Base-by-base conservation (phyloP, 1,140 invertebrate species). In the Ips nitidus region DNA sequence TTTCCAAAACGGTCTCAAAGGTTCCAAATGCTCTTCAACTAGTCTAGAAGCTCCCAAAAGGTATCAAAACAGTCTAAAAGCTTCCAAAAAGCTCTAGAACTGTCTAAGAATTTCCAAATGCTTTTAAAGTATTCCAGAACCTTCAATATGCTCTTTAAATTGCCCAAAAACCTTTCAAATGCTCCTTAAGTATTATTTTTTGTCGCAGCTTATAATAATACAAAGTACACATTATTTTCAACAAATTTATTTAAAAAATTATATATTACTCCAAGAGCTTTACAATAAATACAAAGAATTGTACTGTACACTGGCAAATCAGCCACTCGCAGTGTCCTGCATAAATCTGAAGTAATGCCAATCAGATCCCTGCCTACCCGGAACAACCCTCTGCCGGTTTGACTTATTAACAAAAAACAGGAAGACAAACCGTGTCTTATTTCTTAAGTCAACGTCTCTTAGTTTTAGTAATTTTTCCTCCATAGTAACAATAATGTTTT, bases 371-470 rank as follows among this genome's bases (percentile, higher is more conserved):
- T 5, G 40, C n/a, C 57, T 41, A 22, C 40, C 41, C 42, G 4
- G n/a, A 41, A 41, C 50, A 62, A 39, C 45, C 41, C 36, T 62
- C 53, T 2, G 45, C 53, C 2, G 43, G 61, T 71, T 71, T 71
- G 69, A 39, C 69, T 71, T 71, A 71, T 71, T 55, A 71, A 71
- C 69, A 66, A 71, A 71, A 45, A 71, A 71, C 69, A 71, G 53
- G 41, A 47, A 71, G 69, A 61, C 69, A 71, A 71, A 71, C 69
- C 41, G n/a, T 7, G 2, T 45, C 56, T 37, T 69, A 3, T 38
- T 45, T 47, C 65, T 67, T 67, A 67, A 40, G 39, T 52, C 52
- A n/a, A 39, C 7, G 47, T 42, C 22, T 61, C 47, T 43, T 39
- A 4, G 42, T 59, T 41, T 61, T 22, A 22, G 22, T 4, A 42